Evolutionary conservation across 2,797 vertebrate genomes (phyloP).

Genomic region (Sylvilagus floridanus): DNA sequence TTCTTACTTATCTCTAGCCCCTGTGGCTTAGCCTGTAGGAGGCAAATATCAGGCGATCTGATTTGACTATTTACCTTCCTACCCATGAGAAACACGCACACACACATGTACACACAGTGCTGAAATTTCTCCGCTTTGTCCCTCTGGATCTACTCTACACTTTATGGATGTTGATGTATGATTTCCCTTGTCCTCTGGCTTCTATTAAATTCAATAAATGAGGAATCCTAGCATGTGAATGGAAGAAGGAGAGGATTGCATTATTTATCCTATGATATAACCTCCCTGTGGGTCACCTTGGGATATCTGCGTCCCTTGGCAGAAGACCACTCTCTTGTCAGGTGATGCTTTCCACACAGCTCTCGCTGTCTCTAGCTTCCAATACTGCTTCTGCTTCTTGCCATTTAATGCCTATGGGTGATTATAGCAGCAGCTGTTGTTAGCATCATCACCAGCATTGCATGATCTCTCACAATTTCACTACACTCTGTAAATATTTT

Average conservation of each 20-base stretch:
- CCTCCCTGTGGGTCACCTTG: neutral
- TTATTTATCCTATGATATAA: neutral
- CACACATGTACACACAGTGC: neutral
- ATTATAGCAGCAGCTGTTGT: neutral
- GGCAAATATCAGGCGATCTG: neutral
- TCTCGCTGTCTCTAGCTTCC: neutral
- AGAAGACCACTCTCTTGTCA: neutral
- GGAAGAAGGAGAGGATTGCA: neutral
- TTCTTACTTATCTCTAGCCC: neutral
- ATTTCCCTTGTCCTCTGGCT: neutral
- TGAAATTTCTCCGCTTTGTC: neutral
- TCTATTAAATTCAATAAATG: neutral
- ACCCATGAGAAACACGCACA: neutral
- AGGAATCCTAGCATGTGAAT: neutral
- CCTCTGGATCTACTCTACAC: neutral
- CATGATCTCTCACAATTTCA: neutral
- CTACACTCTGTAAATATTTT: neutral
- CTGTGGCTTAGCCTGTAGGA: neutral
- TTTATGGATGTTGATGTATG: neutral
- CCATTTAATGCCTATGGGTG: neutral
- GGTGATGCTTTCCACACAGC: neutral
- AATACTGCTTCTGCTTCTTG: neutral
- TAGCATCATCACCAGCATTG: neutral
- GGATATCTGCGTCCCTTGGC: neutral
- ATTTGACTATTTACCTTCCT: neutral